Evolutionary conservation across 30 jellyfish, hydroid and myxozoan genomes (phyloP).

Genomic region (Morbakka virulenta): DNA sequence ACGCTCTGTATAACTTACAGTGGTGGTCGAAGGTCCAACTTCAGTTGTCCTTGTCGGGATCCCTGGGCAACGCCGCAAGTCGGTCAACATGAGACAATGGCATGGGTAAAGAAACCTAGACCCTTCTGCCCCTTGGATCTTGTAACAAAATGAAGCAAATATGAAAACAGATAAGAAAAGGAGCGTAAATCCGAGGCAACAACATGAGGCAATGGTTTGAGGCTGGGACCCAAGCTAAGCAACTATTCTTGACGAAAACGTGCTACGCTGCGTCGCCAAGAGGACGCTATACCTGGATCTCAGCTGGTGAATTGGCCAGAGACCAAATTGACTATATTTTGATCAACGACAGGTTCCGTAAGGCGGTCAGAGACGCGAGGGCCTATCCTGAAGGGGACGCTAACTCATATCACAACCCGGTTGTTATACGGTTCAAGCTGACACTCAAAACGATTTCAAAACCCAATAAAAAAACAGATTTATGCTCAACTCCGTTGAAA

Average conservation of each 20-base stretch:
- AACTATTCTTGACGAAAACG: neutral
- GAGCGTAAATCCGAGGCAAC: too few relatives aligned
- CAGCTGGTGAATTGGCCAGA: neutral
- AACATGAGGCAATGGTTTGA: neutral
- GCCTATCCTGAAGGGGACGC: slow-evolving; percentile 18
- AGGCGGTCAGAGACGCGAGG: neutral
- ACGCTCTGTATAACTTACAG: too few relatives aligned
- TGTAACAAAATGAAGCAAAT: too few relatives aligned
- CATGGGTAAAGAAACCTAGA: too few relatives aligned
- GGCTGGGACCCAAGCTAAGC: neutral
- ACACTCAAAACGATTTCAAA: neutral
- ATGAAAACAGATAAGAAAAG: too few relatives aligned
- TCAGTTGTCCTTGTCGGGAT: too few relatives aligned
- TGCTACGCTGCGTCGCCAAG: neutral
- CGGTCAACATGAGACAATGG: too few relatives aligned
- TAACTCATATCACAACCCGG: slow-evolving; percentile 17
- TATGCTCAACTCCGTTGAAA: too few relatives aligned
- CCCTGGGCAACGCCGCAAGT: too few relatives aligned
- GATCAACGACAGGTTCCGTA: slow-evolving; percentile 11
- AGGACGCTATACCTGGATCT: neutral
- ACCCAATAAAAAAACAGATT: too few relatives aligned
- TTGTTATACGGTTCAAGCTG: neutral
- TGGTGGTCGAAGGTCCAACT: too few relatives aligned
- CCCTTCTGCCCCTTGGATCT: too few relatives aligned
- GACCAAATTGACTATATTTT: neutral